These are phyloP conservation scores for Piaya cayana DNA, from an alignment of 2,113 vertebrate genomes.

Conservation along the genomic window DNA sequence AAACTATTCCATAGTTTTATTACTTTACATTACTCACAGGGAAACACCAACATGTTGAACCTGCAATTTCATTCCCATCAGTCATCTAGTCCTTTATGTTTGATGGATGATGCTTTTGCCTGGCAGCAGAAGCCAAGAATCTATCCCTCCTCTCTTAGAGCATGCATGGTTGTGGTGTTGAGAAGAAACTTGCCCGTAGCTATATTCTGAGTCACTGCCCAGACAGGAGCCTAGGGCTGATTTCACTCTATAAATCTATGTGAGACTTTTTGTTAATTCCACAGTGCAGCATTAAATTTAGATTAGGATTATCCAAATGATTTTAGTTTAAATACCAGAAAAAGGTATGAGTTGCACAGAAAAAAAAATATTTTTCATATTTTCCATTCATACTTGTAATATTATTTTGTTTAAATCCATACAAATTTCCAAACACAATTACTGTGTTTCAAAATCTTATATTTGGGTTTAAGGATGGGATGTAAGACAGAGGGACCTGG, in stretches of 20 bases:
- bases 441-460: background rate
- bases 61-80: background rate
- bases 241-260: background rate
- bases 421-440: background rate
- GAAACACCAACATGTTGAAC: fast-evolving
- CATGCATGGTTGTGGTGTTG: background rate
- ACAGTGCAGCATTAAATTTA: background rate
- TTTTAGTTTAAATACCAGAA: background rate
- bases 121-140: background rate
- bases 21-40: background rate
- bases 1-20: background rate
- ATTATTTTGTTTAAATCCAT: background rate
- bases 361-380: background rate
- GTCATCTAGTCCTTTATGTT: background rate
- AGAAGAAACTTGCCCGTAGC: background rate
- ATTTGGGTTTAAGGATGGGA: background rate
- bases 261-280: background rate
- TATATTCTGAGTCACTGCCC: background rate
- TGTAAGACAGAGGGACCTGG: no score
- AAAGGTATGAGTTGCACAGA: background rate
- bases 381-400: background rate
- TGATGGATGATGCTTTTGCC: background rate
- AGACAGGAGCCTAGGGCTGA: background rate
- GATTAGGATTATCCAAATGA: background rate
- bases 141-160: no score